Conservation (phyloP, 2,888 invertebrate species). For the Diploptera punctata region DNA sequence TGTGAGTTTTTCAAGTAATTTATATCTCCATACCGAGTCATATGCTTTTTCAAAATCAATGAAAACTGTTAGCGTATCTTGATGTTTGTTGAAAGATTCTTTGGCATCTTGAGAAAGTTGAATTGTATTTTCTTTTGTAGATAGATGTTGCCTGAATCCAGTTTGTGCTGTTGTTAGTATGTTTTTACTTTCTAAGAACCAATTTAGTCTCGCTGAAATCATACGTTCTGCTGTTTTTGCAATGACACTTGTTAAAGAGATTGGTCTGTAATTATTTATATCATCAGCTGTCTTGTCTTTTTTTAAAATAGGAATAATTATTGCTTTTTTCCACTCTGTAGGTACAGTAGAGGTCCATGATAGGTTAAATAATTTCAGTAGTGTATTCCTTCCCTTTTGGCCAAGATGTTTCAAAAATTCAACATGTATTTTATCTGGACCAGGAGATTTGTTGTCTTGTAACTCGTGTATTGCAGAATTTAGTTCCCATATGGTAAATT, state of each 20-base stretch:
- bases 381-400: neutral
- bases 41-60: neutral
- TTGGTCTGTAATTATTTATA: constrained; percentile 6
- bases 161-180: neutral
- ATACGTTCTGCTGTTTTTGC: constrained; percentile 9
- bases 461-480: neutral
- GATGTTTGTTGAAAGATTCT: neutral
- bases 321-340: neutral
- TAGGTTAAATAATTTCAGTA: neutral
- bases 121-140: constrained; percentile 20
- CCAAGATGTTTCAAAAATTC: too few species aligned
- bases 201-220: neutral
- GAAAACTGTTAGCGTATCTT: neutral
- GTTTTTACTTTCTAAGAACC: neutral
- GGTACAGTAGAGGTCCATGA: constrained; percentile 1
- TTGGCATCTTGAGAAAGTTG: too few species aligned
- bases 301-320: neutral
- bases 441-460: neutral
- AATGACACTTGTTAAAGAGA: neutral
- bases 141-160: neutral
- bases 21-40: neutral
- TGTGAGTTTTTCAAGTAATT: neutral
- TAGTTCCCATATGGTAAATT: neutral
- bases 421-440: too few species aligned
- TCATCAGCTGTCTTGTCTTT: constrained; percentile 1